These are phyloP conservation scores for Proterorhinus semilunaris DNA, from an alignment of 2,113 vertebrate genomes.

Conservation along the genomic window DNA sequence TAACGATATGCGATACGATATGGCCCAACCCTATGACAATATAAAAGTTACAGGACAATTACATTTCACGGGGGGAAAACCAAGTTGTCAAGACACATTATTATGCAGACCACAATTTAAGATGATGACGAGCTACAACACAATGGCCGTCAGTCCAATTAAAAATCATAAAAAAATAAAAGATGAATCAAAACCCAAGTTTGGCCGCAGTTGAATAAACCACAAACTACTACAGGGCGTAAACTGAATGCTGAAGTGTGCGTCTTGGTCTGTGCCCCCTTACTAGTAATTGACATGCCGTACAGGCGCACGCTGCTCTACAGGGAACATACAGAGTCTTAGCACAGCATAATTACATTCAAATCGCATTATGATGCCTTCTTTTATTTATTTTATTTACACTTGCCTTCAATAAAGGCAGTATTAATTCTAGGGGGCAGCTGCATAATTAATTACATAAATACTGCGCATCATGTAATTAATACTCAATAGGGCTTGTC, in stretches of 20 bases:
- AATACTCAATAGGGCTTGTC: constrained; percentile 1
- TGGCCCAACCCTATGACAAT: no score
- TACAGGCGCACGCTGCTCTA: not conserved
- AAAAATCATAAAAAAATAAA: no score
- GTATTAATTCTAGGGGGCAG: constrained; percentile 3
- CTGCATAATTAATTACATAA: constrained; percentile 20
- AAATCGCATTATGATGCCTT: constrained; percentile 19
- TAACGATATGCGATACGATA: no score
- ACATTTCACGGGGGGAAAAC: no score
- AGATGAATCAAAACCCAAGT: no score
- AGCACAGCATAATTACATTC: constrained; percentile 16
- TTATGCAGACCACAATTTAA: no score
- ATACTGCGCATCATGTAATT: not conserved
- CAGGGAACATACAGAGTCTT: constrained; percentile 2
- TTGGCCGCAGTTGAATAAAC: not conserved
- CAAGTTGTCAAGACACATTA: no score
- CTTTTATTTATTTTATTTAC: constrained; percentile 25
- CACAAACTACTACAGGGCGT: not conserved
- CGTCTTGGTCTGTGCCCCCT: not conserved
- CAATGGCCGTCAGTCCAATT: no score
- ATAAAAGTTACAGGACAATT: no score
- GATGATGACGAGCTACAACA: no score
- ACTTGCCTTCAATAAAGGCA: constrained; percentile 15
- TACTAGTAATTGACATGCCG: constrained; percentile 1
- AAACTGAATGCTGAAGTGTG: not conserved